Conservation (phyloP, 2,888 invertebrate genomes). For the Boloria euphrosyne region DNA sequence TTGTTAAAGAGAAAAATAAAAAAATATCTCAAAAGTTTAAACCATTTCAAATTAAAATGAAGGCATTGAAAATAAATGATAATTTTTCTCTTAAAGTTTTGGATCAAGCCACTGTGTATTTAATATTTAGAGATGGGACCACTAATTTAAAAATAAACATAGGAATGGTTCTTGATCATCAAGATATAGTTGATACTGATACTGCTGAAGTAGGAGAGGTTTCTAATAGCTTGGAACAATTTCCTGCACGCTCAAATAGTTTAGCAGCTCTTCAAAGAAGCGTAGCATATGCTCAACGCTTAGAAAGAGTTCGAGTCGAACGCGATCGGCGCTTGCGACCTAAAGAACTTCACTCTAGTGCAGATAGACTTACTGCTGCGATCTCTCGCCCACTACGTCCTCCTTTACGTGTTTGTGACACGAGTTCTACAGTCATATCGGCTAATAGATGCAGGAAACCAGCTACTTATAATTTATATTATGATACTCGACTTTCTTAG, state of each 20-base stretch:
- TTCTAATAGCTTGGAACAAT: slow-evolving; percentile 45
- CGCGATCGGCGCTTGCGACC: slow-evolving; percentile 56
- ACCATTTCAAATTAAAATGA: slow-evolving; percentile 75
- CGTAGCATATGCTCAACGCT: slow-evolving; percentile 58
- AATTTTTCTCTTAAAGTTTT: slow-evolving; percentile 68
- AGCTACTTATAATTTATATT: slow-evolving; percentile 53
- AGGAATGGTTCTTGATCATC: slow-evolving; percentile 78
- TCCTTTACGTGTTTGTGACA: slow-evolving; percentile 46
- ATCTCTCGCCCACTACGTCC: slow-evolving; percentile 53
- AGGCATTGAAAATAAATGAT: slow-evolving; percentile 74
- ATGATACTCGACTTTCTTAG: slow-evolving; percentile 57
- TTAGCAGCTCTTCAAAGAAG: slow-evolving; percentile 62
- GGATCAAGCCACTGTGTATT: slow-evolving; percentile 69
- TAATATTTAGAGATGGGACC: slow-evolving; percentile 67
- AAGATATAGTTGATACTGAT: slow-evolving; percentile 73
- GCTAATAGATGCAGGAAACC: slow-evolving; percentile 53
- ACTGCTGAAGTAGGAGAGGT: slow-evolving; percentile 52
- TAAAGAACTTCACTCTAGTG: slow-evolving; percentile 50
- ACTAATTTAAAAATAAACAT: slow-evolving; percentile 68
- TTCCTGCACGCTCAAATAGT: slow-evolving; percentile 61
- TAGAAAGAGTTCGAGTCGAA: slow-evolving; percentile 54
- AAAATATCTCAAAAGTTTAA: slow-evolving; percentile 67
- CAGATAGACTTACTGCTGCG: slow-evolving; percentile 54
- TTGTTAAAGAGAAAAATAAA: slow-evolving; percentile 70
- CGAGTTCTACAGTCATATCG: slow-evolving; percentile 29